Conservation (phyloP, 2,113 vertebrate genomes). For the Australoheros scitulus region DNA sequence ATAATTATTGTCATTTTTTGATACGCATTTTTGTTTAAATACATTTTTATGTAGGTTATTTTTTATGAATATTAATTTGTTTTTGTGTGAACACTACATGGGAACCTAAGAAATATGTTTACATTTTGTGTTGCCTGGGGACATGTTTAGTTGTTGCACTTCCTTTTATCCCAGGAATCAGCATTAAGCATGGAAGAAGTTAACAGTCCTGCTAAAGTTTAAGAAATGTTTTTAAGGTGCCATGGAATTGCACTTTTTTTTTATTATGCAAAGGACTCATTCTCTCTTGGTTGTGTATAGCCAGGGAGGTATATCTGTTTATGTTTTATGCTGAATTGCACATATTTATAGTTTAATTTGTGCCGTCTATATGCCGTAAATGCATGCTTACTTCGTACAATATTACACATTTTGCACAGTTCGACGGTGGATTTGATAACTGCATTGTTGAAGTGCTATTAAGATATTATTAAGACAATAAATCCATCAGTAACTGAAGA, state of each 20-base stretch:
- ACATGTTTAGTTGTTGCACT: background rate
- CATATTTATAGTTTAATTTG: too few relatives aligned
- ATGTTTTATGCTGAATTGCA: too few relatives aligned
- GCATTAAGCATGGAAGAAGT: background rate
- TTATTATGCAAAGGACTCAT: too few relatives aligned
- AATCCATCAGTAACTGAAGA: too few relatives aligned
- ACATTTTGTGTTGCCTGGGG: background rate
- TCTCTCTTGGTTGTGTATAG: too few relatives aligned
- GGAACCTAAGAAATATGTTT: background rate
- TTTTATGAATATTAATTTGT: background rate
- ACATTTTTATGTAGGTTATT: background rate
- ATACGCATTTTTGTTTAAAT: background rate
- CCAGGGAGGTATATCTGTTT: too few relatives aligned
- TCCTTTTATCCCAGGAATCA: background rate
- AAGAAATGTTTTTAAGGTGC: background rate
- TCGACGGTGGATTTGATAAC: too few relatives aligned
- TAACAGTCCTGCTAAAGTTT: background rate
- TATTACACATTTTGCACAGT: too few relatives aligned
- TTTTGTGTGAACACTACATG: background rate
- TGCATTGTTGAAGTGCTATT: too few relatives aligned
- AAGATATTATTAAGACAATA: too few relatives aligned
- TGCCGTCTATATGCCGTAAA: too few relatives aligned
- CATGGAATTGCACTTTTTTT: accelerated
- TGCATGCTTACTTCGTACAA: too few relatives aligned
- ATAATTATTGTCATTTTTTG: background rate